A percentile compares a stretch with the other conserved stretches of the same genome.
phyloP scores from a whole-genome alignment of 2,888 invertebrate species.

The Spilosoma lubricipeda region DNA sequence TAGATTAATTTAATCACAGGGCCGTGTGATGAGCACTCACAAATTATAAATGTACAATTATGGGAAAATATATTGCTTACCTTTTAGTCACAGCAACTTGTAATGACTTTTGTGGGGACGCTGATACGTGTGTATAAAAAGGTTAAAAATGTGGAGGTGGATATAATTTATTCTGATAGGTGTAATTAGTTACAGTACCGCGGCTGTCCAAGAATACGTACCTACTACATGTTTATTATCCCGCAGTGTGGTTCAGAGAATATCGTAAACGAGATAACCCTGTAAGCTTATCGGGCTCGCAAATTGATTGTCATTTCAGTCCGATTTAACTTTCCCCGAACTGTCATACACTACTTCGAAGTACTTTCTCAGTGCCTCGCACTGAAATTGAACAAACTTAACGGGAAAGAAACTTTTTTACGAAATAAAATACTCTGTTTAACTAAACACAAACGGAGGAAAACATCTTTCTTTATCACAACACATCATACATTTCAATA shows the following conservation, averaged over 20 bases:
- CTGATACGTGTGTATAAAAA: background rate
- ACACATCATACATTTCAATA: background rate
- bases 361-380: background rate
- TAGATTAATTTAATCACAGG: conserved; percentile 64
- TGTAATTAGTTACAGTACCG: background rate
- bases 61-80: conserved; percentile 49
- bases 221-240: background rate
- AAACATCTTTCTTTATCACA: background rate
- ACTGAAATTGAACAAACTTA: background rate
- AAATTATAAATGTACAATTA: conserved; percentile 65
- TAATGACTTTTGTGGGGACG: background rate
- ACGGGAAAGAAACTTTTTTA: background rate
- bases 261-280: conserved; percentile 58
- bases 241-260: conserved; percentile 61
- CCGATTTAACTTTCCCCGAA: conserved; percentile 49
- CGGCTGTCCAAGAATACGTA: background rate
- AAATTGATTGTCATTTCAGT: conserved; percentile 71
- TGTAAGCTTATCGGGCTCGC: conserved; percentile 68
- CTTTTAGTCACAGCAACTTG: conserved; percentile 25
- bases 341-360: background rate
- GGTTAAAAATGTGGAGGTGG: background rate
- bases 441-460: background rate
- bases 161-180: background rate
- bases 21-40: conserved; percentile 54
- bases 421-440: background rate